These are phyloP conservation scores for Stomatorhinus ivindoensis DNA, from an alignment of 2,113 vertebrate species.

Conservation along the genomic window DNA sequence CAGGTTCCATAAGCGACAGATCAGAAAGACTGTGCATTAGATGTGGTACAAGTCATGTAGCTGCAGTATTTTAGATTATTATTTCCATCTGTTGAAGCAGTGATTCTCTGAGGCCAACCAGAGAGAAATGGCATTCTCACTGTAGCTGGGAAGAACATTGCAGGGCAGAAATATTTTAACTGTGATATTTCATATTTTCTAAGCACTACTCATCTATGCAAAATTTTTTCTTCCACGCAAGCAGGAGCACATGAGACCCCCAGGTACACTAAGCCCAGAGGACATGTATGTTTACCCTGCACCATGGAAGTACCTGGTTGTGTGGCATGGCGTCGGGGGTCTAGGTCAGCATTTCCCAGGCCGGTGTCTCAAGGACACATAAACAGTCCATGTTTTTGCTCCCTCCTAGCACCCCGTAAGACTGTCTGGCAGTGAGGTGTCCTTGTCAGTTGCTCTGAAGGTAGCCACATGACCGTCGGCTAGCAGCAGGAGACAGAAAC, in stretches of 20 bases:
- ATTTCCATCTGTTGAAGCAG: neutral
- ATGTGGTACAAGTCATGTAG: neutral
- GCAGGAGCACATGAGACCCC: neutral
- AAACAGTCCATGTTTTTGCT: neutral
- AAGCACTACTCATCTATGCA: neutral
- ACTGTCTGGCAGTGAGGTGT: neutral
- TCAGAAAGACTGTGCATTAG: neutral
- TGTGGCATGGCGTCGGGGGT: neutral
- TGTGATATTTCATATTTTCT: neutral
- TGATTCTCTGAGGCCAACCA: neutral
- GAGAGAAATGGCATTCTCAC: too few species aligned
- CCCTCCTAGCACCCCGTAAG: neutral
- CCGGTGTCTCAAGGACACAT: neutral
- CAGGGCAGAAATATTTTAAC: neutral
- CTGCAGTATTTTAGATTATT: neutral
- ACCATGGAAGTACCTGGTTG: neutral
- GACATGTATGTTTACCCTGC: neutral
- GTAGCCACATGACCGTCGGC: neutral
- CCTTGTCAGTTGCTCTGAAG: neutral
- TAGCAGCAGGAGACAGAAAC: neutral
- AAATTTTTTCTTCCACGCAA: neutral
- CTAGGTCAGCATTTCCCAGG: neutral
- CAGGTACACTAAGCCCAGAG: neutral
- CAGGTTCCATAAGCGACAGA: neutral
- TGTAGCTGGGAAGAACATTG: neutral